These are phyloP conservation scores for Phataginus tetradactyla DNA, from an alignment of 2,797 vertebrate genomes.

Conservation along the genomic window DNA sequence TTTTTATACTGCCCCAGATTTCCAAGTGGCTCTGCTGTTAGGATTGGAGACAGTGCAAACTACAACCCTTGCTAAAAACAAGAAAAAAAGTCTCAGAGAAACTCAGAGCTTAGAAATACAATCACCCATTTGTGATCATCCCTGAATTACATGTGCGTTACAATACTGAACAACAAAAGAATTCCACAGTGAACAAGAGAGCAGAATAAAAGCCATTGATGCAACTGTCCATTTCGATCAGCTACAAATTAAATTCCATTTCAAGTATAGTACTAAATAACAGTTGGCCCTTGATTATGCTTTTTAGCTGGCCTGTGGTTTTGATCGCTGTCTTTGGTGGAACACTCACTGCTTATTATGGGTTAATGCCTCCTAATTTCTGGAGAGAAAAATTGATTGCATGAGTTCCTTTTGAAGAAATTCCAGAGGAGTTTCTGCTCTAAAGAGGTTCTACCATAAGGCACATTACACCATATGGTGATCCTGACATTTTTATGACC, in stretches of 20 bases:
- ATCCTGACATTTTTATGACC: slow-evolving; percentile 69
- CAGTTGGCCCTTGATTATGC: not conserved
- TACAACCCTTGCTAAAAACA: not conserved
- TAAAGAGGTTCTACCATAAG: slow-evolving; percentile 49
- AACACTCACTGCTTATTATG: slow-evolving; percentile 15
- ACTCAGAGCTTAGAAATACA: not conserved
- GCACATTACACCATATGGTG: slow-evolving; percentile 39
- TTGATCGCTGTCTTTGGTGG: slow-evolving; percentile 25
- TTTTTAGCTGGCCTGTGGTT: slow-evolving; percentile 60
- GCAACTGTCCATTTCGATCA: not conserved
- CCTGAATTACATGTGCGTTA: not conserved
- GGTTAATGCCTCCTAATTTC: slow-evolving; percentile 62
- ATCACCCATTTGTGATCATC: not conserved
- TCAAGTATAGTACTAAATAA: not conserved
- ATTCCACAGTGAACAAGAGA: not conserved
- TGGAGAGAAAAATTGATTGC: slow-evolving; percentile 46
- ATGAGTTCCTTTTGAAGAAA: slow-evolving; percentile 59
- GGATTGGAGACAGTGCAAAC: not conserved
- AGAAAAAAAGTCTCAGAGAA: not conserved
- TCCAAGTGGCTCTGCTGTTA: not conserved
- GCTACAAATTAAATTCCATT: not conserved
- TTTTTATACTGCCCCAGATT: not conserved
- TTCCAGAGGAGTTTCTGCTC: slow-evolving; percentile 58
- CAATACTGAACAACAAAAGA: not conserved
- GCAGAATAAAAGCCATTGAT: not conserved